Conservation (phyloP, 1,140 invertebrate species). For the Capitella teleta region DNA sequence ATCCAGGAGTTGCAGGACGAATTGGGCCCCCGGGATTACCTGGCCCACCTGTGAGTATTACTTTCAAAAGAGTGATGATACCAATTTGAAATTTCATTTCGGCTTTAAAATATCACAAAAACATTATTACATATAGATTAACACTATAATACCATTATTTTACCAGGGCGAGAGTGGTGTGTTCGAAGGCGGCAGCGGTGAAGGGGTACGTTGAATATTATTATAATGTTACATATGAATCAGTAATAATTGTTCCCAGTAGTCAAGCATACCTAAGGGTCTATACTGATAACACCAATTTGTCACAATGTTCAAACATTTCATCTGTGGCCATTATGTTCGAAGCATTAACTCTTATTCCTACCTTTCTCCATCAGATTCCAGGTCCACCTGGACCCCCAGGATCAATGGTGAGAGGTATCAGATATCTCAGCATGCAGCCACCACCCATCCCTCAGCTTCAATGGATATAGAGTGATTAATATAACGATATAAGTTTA, state of each 20-base stretch:
- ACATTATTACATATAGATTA: no score
- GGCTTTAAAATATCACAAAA: not conserved
- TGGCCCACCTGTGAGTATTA: slow-evolving; percentile 10
- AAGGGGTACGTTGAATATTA: slow-evolving; percentile 3
- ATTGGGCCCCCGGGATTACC: slow-evolving; percentile 16
- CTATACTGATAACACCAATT: no score
- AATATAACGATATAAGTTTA: no score
- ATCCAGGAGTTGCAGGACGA: slow-evolving; percentile 12
- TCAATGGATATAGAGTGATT: no score
- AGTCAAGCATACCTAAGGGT: no score
- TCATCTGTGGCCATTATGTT: no score
- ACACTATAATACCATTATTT: not conserved
- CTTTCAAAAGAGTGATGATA: not conserved
- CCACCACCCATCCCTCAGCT: no score
- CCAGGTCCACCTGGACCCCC: slow-evolving; percentile 1
- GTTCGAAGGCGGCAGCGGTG: slow-evolving; percentile 9
- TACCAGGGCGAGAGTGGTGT: no score
- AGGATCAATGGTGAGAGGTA: slow-evolving; percentile 3
- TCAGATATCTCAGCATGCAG: no score
- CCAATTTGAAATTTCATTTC: not conserved
- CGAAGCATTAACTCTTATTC: no score
- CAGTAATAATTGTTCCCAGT: not conserved
- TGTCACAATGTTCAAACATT: no score
- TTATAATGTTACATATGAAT: not conserved
- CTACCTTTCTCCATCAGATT: no score